Conservation (phyloP, 2,113 vertebrate genomes). For the Sciurus niger region DNA sequence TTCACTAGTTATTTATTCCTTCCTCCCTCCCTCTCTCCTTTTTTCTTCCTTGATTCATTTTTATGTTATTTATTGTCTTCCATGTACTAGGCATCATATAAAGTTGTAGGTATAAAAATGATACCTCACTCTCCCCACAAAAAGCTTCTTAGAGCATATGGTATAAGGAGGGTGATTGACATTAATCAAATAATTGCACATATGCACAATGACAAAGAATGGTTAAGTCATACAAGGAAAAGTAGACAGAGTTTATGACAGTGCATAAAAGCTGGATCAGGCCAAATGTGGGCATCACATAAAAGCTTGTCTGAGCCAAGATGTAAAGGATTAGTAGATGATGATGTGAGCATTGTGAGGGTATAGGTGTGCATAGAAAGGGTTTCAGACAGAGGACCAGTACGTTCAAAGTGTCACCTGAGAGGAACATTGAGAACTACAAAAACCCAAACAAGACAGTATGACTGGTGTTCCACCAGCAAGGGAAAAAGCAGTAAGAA, state of each 20-base stretch:
- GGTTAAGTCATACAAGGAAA: neutral
- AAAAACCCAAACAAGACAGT: neutral
- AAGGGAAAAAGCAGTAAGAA: neutral
- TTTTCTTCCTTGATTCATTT: conserved; percentile 21
- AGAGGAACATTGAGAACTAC: neutral
- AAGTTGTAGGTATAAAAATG: conserved; percentile 45
- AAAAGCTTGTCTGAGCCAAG: neutral
- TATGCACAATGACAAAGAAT: neutral
- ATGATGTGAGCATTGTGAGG: neutral
- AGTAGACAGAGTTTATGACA: neutral
- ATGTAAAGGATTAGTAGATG: neutral
- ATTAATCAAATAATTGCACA: conserved; percentile 1
- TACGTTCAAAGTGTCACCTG: neutral
- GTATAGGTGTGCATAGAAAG: neutral
- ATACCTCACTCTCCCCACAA: neutral
- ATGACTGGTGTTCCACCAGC: neutral
- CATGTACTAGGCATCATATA: neutral
- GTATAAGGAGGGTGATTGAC: neutral
- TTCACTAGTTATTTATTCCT: neutral
- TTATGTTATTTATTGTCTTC: neutral
- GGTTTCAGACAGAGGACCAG: neutral
- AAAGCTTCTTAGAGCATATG: neutral
- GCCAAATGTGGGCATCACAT: neutral
- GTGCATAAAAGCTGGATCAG: neutral
- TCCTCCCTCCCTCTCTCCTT: neutral